A percentile compares a stretch with the other conserved stretches of the same genome.
Evolutionary conservation across 2,797 vertebrate species (phyloP).

Genomic region (Pogoniulus pusillus): DNA sequence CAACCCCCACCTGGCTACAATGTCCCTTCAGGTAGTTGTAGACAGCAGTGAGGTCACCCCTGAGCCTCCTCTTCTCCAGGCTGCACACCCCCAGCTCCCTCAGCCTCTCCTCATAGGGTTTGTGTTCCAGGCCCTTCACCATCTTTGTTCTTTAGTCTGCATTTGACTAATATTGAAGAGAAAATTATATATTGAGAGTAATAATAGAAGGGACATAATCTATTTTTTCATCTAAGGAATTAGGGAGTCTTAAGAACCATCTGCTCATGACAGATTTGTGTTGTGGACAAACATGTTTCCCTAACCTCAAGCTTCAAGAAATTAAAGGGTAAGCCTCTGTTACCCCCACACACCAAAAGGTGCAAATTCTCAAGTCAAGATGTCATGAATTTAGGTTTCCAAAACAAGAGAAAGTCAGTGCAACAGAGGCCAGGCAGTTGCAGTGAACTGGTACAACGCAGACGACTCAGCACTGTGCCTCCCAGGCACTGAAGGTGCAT

Average conservation of each 20-base stretch:
- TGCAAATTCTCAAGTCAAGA: background rate
- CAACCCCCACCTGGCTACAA: no score
- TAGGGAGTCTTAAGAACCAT: background rate
- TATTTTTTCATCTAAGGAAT: constrained; percentile 11
- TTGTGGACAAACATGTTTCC: background rate
- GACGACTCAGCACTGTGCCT: accelerated
- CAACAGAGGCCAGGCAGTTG: background rate
- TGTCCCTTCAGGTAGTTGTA: no score
- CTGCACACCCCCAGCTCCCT: no score
- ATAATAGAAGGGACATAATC: background rate
- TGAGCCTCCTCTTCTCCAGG: no score
- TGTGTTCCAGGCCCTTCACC: no score
- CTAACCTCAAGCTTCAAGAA: background rate
- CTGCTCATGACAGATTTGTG: background rate
- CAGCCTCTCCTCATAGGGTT: no score
- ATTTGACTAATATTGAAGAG: background rate
- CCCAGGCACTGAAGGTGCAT: background rate
- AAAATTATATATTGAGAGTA: background rate
- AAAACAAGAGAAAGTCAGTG: background rate
- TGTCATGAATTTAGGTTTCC: background rate
- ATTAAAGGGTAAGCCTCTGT: background rate
- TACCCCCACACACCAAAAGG: background rate
- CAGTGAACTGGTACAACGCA: accelerated
- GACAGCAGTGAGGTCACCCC: no score
- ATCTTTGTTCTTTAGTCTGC: background rate